A percentile compares a stretch with the other conserved stretches of the same genome.
These are phyloP conservation scores for Dasypus novemcinctus DNA, from an alignment of 2,113 vertebrate species.

Conservation along the genomic window DNA sequence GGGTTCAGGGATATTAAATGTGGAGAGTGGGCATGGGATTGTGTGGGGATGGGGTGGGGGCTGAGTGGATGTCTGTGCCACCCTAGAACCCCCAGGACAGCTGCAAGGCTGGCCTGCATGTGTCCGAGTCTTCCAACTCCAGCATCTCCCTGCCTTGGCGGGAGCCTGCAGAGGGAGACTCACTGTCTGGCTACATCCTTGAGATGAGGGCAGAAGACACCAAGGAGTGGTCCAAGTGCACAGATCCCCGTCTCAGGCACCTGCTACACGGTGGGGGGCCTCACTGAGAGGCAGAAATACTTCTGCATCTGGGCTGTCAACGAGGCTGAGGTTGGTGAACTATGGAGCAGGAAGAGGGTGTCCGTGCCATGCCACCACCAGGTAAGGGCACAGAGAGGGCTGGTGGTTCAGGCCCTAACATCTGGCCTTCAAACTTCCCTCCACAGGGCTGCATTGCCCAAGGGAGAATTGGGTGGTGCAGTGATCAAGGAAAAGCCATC, in stretches of 20 bases:
- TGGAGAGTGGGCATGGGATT: not conserved
- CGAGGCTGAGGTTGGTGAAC: conserved; percentile 78
- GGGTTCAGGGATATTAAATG: not conserved
- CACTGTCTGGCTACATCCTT: conserved; percentile 79
- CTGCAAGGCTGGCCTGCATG: conserved; percentile 75
- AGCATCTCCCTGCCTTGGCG: conserved; percentile 81
- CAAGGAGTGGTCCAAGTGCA: conserved; percentile 81
- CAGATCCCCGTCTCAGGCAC: conserved; percentile 77
- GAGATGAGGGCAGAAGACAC: conserved; percentile 77
- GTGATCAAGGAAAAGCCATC: not conserved
- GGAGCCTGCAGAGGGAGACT: conserved; percentile 73
- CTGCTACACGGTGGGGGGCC: conserved; percentile 75
- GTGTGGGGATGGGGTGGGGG: not conserved
- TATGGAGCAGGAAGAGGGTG: conserved; percentile 72
- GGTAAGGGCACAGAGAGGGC: conserved; percentile 69
- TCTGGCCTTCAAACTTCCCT: not conserved
- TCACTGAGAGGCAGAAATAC: conserved; percentile 81
- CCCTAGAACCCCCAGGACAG: conserved; percentile 80
- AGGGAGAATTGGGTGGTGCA: not conserved
- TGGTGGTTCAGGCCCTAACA: not conserved
- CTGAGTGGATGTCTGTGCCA: not conserved
- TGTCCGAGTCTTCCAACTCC: conserved; percentile 81
- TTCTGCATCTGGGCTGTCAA: conserved; percentile 82
- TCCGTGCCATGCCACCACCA: conserved; percentile 79
- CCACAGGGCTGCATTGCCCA: not conserved